Conservation (phyloP, 2,113 vertebrate genomes). For the Mus spicilegus region DNA sequence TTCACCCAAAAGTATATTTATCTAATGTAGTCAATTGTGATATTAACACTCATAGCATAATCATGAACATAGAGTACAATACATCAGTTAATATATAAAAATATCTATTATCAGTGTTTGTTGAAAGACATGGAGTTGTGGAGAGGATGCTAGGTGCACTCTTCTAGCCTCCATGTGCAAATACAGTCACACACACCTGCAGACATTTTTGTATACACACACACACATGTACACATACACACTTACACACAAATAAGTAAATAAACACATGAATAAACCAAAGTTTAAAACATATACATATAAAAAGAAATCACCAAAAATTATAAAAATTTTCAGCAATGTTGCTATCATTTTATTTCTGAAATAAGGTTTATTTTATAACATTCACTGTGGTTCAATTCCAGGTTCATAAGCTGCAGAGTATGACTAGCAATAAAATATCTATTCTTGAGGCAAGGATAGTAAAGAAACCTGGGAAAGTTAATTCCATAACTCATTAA, state of each 20-base stretch:
- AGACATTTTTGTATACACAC: not conserved
- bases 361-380: not conserved
- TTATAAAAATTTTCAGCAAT: not conserved
- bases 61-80: not conserved
- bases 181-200: not conserved
- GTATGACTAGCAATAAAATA: not conserved
- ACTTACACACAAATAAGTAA: not conserved
- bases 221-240: not conserved
- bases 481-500: not conserved
- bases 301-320: no score
- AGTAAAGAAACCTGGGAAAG: not conserved
- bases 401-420: not conserved
- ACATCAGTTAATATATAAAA: not conserved
- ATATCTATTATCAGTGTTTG: not conserved
- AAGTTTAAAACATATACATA: not conserved
- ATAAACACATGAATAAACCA: not conserved
- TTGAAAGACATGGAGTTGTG: no score
- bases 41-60: not conserved
- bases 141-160: not conserved
- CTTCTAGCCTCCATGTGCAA: no score
- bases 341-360: not conserved
- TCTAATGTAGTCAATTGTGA: not conserved
- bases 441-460: not conserved
- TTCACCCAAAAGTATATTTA: not conserved
- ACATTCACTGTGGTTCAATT: not conserved